phyloP scores from a whole-genome alignment of 2,113 vertebrate species.

The Apeltes quadracus region DNA sequence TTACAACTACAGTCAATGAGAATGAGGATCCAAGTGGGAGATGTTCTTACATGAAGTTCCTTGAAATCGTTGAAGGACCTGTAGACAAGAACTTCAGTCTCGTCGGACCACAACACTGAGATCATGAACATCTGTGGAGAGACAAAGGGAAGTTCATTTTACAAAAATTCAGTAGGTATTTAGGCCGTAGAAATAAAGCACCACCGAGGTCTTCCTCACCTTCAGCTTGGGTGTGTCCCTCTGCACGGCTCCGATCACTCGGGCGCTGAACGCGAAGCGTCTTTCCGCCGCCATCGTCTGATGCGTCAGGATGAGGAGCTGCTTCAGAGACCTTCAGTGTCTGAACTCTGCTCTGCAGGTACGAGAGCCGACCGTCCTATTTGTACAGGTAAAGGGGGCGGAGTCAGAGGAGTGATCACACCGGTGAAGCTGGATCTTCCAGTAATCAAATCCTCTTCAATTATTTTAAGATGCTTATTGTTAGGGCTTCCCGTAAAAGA shows the following conservation, averaged over 20 bases:
- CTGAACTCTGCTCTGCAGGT: neutral
- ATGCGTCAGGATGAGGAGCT: neutral
- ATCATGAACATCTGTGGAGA: constrained; percentile 84
- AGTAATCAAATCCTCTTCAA: too few relatives aligned
- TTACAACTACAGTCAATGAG: neutral
- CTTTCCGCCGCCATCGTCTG: constrained; percentile 59
- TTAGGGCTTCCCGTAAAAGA: too few relatives aligned
- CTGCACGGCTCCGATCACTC: constrained; percentile 73
- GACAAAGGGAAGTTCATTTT: too few relatives aligned
- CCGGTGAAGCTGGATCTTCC: too few relatives aligned
- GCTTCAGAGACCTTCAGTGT: neutral
- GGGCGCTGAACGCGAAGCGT: constrained; percentile 62
- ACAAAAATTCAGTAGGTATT: too few relatives aligned
- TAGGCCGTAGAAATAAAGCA: too few relatives aligned
- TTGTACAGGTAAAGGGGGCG: neutral
- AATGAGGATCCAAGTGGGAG: neutral
- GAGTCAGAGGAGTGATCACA: neutral
- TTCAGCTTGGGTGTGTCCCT: constrained; percentile 73
- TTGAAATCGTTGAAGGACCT: constrained; percentile 87
- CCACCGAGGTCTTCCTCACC: constrained; percentile 23
- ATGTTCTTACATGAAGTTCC: constrained; percentile 85
- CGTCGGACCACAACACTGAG: constrained; percentile 89
- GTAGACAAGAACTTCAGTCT: constrained; percentile 84
- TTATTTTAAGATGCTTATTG: too few relatives aligned
- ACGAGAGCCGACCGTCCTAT: too few relatives aligned